These are phyloP conservation scores for Myzus persicae DNA, from an alignment of 1,140 invertebrate species.

Conservation along the genomic window DNA sequence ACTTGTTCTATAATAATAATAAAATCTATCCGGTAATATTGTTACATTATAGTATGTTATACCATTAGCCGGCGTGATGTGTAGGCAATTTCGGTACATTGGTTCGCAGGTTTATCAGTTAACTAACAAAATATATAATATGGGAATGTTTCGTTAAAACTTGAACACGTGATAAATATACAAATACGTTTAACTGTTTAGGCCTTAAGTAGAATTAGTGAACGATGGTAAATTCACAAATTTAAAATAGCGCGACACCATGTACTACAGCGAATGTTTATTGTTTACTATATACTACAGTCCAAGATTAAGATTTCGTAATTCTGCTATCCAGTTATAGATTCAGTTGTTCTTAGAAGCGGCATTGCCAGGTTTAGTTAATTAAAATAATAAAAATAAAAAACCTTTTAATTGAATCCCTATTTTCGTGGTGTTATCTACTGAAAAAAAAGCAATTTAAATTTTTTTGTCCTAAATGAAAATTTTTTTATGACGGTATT, in stretches of 20 bases:
- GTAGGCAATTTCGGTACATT: background rate
- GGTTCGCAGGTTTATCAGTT: background rate
- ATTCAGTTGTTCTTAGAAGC: background rate
- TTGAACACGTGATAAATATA: background rate
- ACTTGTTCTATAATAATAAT: no score
- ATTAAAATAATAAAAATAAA: background rate
- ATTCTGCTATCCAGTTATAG: background rate
- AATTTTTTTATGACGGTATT: background rate
- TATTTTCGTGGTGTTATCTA: background rate
- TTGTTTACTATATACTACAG: background rate
- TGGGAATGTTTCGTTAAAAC: background rate
- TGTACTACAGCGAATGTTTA: background rate
- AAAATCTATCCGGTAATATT: no score
- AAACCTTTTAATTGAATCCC: background rate
- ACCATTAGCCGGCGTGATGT: background rate
- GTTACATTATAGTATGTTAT: no score
- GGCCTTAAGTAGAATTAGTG: background rate
- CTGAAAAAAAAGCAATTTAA: background rate
- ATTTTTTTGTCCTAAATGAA: background rate
- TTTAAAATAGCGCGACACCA: background rate
- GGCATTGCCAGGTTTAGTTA: background rate
- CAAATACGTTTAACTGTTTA: background rate
- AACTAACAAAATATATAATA: background rate
- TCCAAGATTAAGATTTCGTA: background rate
- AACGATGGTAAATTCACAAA: background rate